Evolutionary conservation across 1,140 invertebrate species (phyloP), one percentile per base, ranked within the genome.

Genomic region (Mizuhopecten yessoensis): DNA sequence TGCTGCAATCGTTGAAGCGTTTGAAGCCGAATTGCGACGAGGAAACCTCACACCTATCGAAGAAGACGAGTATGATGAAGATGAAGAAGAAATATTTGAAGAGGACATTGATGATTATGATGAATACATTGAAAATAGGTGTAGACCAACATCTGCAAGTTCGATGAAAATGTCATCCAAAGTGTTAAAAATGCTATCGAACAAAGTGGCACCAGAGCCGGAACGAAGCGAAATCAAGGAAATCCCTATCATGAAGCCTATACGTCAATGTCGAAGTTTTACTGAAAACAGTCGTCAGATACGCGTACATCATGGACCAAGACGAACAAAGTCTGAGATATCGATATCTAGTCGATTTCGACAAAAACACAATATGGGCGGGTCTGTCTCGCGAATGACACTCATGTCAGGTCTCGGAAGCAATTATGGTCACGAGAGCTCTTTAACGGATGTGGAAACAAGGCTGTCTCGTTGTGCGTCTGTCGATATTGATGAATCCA

Each of bases 361-460:
- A 29, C 57, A 75, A n/a, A 75, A 75, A n/a, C 57, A 75, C 23
- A 29, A n/a, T 29, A 29, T 75, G 57, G 5, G 23, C 5, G 57
- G 57, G 29, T 75, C 57, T 1, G 29, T 75, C 1, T 75, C 57
- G 23, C 57, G 57, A 23, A 75, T 75, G 57, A 75, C 57, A 75
- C 57, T 75, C 17, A 75, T 29, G 23, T 17, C 57, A 0, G 57
- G 57, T 75, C 57, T 75, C 3, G n/a, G n/a, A 29, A 29, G 29
- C 57, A 75, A n/a, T 75, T n/a, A 75, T n/a, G 57, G 57, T 75
- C 57, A 75, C n/a, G 57, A 75, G 23, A 75, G n/a, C 57, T 75
- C n/a, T 75, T 75, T 75, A 75, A n/a, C 57, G 17, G 57, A 75
- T n/a, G 57, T 75, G 15, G 57, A 75, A 75, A 75, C 57, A 75